These are phyloP conservation scores for Catonia carolina DNA, from an alignment of 2,888 invertebrate species.

Conservation along the genomic window DNA sequence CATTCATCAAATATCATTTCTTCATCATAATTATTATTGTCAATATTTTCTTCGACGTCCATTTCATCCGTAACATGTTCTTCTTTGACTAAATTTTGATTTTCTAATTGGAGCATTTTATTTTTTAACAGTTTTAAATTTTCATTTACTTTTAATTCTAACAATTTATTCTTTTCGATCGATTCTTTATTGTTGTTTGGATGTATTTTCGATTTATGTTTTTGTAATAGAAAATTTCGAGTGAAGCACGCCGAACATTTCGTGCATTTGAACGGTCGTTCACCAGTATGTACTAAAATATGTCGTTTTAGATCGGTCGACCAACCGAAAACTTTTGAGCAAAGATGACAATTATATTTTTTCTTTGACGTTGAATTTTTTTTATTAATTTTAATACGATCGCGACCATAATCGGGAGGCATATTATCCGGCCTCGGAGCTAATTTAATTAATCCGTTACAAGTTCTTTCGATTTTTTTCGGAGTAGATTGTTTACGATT, in stretches of 20 bases:
- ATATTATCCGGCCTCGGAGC: constrained; percentile 22
- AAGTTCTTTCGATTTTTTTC: constrained; percentile 28
- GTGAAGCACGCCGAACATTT: constrained; percentile 42
- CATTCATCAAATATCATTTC: constrained; percentile 1
- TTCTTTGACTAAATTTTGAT: too few relatives aligned
- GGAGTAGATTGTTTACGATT: constrained; percentile 30
- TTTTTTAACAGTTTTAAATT: constrained; percentile 14
- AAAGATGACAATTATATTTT: constrained; percentile 41
- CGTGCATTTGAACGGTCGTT: constrained; percentile 42
- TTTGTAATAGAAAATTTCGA: constrained; percentile 43
- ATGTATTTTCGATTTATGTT: constrained; percentile 41
- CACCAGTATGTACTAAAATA: constrained; percentile 43
- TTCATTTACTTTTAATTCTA: neutral
- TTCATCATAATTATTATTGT: neutral
- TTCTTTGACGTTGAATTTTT: constrained; percentile 31
- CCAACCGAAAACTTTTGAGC: constrained; percentile 43
- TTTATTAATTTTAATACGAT: neutral
- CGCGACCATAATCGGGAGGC: neutral
- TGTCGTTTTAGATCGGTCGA: constrained; percentile 44
- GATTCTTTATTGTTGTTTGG: constrained; percentile 28
- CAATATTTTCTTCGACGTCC: neutral
- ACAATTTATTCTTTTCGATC: neutral
- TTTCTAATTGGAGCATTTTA: neutral
- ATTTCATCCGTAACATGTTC: too few relatives aligned
- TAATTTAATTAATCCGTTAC: constrained; percentile 17